Evolutionary conservation across 2,113 vertebrate species (phyloP), one percentile per base, ranked within the genome.

Genomic region (Cromileptes altivelis): DNA sequence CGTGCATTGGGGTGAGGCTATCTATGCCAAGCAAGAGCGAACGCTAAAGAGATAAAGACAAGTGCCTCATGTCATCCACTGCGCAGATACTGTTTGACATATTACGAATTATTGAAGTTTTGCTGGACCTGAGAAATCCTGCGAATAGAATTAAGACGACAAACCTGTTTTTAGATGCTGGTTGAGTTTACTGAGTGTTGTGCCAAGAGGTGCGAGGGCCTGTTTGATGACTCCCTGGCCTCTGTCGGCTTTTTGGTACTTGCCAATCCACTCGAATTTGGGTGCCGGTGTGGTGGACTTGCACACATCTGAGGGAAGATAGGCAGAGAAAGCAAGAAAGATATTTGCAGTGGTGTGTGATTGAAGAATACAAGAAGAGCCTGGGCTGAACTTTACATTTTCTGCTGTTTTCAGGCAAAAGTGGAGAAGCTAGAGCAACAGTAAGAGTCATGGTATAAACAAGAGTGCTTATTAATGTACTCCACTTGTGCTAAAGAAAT

Each of bases 241-340:
- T 90, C 50, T 93, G 14, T 49, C 47, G 21, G 61, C 5, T 75
- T 83, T 93, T 15, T 87, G 81, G 87, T 97, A 96, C 69, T 94
- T 94, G 23, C 70, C 78, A 68, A 96, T 93, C 97, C 97, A 97
- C 37, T 90, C 90, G 67, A 97, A 97, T 37, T 93, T 92, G 0
- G 85, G 94, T 3, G 77, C 80, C 21, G 75, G 27, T 9, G 89
- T 37, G 21, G 94, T 84, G 58, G 92, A 85, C 87, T 95, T 91
- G 83, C 94, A 94, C 40, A 95, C 92, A 84, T 96, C 95, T 96
- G 61, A 27, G 73, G 25, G 37, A 69, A 77, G 13, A 80, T 10
- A 52, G 21, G 64, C 1, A 73, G 25, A 76, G n/a, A 50, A 45
- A 57, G 50, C n/a, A 37, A 37, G 33, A 7, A 19, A 2, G 5